These are phyloP conservation scores for Sinocyclocheilus anophthalmus DNA, from an alignment of 2,113 vertebrate species.

Conservation along the genomic window DNA sequence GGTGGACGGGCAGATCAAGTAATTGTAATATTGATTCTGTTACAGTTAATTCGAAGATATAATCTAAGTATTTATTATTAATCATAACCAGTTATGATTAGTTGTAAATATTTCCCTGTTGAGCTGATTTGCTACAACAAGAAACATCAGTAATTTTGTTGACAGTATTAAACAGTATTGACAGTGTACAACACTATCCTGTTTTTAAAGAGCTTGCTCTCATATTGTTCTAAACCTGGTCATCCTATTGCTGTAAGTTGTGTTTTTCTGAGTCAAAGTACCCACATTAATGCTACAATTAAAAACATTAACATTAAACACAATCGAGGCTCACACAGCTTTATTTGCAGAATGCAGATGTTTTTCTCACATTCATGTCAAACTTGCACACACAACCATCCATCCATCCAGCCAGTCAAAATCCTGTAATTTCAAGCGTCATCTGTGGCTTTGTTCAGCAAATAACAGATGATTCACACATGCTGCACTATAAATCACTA, in stretches of 20 bases:
- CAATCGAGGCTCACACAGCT: background rate
- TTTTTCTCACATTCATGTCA: background rate
- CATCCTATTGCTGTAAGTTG: background rate
- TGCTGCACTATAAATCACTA: constrained; percentile 14
- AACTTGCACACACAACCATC: background rate
- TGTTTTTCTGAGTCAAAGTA: background rate
- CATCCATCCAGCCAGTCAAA: constrained; percentile 1
- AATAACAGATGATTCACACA: constrained; percentile 30
- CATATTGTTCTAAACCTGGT: background rate
- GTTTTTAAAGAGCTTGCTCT: background rate
- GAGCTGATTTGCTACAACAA: background rate
- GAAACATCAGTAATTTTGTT: background rate
- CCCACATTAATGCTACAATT: background rate
- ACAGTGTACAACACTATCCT: no score
- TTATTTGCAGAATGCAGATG: background rate
- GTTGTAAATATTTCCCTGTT: no score
- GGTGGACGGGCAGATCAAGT: no score
- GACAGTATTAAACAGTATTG: background rate
- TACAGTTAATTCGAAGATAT: no score
- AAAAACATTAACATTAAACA: background rate
- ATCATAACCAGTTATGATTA: no score
- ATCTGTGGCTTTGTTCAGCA: constrained; percentile 37
- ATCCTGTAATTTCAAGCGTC: constrained; percentile 20
- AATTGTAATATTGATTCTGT: no score
- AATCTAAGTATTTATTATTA: no score